These are phyloP conservation scores for Rhinophrynus dorsalis DNA, from an alignment of 2,797 vertebrate species.

Conservation along the genomic window DNA sequence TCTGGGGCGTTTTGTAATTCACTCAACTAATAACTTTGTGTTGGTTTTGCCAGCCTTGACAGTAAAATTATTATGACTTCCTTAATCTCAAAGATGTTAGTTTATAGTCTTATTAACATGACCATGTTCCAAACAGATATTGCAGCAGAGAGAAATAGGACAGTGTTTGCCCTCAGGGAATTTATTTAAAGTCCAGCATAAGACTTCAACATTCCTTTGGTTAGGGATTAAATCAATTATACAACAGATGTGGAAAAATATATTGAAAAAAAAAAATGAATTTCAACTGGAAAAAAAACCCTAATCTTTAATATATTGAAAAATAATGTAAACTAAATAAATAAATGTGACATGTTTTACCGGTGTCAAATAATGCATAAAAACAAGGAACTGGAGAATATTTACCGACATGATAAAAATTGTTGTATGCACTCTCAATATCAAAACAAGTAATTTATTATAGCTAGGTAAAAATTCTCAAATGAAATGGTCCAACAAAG, in stretches of 20 bases:
- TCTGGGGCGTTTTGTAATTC: slow-evolving; percentile 25
- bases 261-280: slow-evolving; percentile 9
- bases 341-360: background rate
- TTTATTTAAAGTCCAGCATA: slow-evolving; percentile 68
- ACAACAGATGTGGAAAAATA: slow-evolving; percentile 67
- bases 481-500: too few species aligned
- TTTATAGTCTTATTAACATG: slow-evolving; percentile 63
- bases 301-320: slow-evolving; percentile 11
- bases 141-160: slow-evolving; percentile 69
- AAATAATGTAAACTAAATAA: slow-evolving; percentile 1
- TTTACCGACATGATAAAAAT: background rate
- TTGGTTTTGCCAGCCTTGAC: slow-evolving; percentile 24
- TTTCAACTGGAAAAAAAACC: slow-evolving; percentile 3
- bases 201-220: slow-evolving; percentile 72
- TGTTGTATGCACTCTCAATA: too few species aligned
- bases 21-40: slow-evolving; percentile 35
- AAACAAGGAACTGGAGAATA: background rate
- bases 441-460: too few species aligned
- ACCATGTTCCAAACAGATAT: slow-evolving; percentile 68
- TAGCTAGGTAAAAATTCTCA: too few species aligned
- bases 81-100: slow-evolving; percentile 69
- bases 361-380: background rate
- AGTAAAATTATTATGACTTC: slow-evolving; percentile 61
- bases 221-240: slow-evolving; percentile 81
- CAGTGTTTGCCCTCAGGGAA: slow-evolving; percentile 75